Evolutionary conservation across 2,888 invertebrate species (phyloP).

Genomic region (Lypha dubia): DNA sequence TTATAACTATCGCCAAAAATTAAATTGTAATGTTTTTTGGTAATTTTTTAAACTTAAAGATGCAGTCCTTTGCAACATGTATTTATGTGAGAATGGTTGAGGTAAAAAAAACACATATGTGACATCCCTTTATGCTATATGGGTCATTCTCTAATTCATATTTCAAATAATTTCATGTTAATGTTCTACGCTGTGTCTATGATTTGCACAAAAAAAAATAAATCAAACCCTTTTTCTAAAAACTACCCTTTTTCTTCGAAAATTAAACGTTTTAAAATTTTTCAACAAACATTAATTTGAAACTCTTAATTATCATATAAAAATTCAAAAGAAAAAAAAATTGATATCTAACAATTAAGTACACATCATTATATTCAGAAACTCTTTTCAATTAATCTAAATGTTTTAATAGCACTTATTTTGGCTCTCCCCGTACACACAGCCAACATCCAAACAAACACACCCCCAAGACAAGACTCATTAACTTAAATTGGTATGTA

Average conservation of each 20-base stretch:
- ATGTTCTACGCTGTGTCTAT: no score
- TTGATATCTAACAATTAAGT: conserved; percentile 41
- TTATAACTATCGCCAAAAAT: no score
- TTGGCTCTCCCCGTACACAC: neutral
- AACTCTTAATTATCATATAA: conserved; percentile 9
- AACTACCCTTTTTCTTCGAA: neutral
- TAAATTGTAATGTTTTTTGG: no score
- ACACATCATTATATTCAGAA: conserved; percentile 41
- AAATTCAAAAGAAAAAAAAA: conserved; percentile 5
- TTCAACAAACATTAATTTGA: conserved; percentile 8
- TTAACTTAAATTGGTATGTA: conserved; percentile 52
- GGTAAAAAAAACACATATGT: no score
- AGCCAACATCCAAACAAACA: neutral
- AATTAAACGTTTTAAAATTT: neutral
- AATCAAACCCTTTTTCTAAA: neutral
- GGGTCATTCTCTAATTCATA: no score
- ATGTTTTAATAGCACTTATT: conserved; percentile 41
- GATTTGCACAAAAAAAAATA: no score
- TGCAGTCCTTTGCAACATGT: no score
- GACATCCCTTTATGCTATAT: no score
- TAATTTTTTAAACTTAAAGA: no score
- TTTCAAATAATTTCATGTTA: no score
- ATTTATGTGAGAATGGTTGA: no score
- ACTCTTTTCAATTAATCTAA: conserved; percentile 55
- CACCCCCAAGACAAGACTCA: conserved; percentile 49